Evolutionary conservation across 2,797 vertebrate species (phyloP), one percentile per base, ranked within the genome.

Genomic region (Mormyrops attenuatus): DNA sequence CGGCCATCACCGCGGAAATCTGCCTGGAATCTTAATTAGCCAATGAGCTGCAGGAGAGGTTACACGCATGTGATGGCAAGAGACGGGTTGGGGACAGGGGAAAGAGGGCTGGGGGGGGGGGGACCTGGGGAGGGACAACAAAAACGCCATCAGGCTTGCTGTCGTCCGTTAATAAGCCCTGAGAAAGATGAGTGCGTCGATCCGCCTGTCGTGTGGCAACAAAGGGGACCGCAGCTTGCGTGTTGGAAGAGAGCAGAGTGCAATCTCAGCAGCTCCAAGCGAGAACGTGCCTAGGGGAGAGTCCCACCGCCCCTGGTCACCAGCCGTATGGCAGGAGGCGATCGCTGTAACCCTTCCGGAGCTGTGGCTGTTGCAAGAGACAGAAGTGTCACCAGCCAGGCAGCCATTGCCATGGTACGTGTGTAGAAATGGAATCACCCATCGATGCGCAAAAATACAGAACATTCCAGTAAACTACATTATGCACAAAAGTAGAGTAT

Each of bases 11-110:
- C 95, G 95, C 96, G 91, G 92, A 92, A 96, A 95, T 96, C 96
- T 95, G 95, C 97, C 95, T 95, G 96, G 97, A 97, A 97, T 97
- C 95, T 93, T 97, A 97, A 97, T 97, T 96, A 96, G 94, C 96
- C 97, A 97, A 97, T 97, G 96, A 97, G 92, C 93, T 91, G 92
- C 82, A 92, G 91, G 91, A 91, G 92, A 92, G 93, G 93, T 93
- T 93, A 92, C 90, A 87, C 89, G 69, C 60, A 26, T 41, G 84
- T 20, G 30, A 50, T 53, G 80, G 89, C 41, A 53, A 52, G 85
- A 89, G 60, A 88, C 2, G 87, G 57, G 57, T 7, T 55, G 53
- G 53, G 55, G 86, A 52, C 26, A 20, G 85, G 50, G 41, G 90
- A 89, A 66, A 30, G 63, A 13, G 63, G 26, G 90, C 89, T 88